Evolutionary conservation across 2,113 vertebrate genomes (phyloP).

Genomic region (Lycaon pictus): DNA sequence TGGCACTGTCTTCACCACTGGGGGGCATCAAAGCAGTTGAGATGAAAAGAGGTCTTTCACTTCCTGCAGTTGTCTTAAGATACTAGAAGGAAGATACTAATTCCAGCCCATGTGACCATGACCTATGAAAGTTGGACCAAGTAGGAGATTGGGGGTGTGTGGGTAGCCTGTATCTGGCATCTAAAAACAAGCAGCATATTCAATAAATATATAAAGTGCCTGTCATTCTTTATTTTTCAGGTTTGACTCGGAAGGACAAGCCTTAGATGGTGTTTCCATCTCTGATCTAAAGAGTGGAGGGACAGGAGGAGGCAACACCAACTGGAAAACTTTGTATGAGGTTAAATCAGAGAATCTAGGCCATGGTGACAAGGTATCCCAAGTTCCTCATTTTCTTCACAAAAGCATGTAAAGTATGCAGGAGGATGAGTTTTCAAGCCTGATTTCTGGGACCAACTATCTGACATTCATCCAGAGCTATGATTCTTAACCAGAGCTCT

Average conservation of each 20-base stretch:
- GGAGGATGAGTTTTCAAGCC: not conserved
- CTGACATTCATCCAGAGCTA: not conserved
- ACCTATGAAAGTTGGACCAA: conserved; percentile 56
- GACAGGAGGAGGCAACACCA: conserved; percentile 85
- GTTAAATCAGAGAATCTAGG: conserved; percentile 96
- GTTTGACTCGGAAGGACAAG: conserved; percentile 97
- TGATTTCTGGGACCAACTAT: not conserved
- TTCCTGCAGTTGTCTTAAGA: conserved; percentile 75
- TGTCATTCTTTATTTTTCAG: conserved; percentile 84
- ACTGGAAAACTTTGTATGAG: conserved; percentile 95
- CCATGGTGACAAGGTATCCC: conserved; percentile 96
- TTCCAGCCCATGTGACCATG: conserved; percentile 72
- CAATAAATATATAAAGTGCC: not conserved
- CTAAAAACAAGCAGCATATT: conserved; percentile 54
- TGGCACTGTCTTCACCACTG: conserved; percentile 84
- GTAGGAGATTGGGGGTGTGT: conserved; percentile 24
- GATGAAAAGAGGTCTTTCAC: conserved; percentile 74
- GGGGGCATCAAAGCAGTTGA: conserved; percentile 86
- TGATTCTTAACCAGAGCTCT: not conserved
- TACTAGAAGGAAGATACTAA: conserved; percentile 76
- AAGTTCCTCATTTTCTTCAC: not conserved
- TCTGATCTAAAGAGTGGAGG: conserved; percentile 90
- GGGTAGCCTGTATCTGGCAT: conserved; percentile 1
- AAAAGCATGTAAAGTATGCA: not conserved
- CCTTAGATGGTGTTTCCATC: conserved; percentile 93